Evolutionary conservation across 1,140 invertebrate species (phyloP).

Genomic region (Tetramorium alpestre): DNA sequence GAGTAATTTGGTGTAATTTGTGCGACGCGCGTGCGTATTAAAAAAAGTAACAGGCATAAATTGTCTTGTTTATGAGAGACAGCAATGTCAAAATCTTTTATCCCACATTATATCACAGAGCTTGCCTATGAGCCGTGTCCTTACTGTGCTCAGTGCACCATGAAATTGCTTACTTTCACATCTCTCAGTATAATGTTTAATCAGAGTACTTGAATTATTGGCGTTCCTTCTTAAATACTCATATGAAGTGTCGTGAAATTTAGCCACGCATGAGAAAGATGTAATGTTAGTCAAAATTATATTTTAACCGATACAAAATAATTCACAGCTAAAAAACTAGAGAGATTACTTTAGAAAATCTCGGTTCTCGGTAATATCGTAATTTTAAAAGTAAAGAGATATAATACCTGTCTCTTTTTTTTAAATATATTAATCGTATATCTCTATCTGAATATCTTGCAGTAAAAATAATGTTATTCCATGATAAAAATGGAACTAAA

Average conservation of each 20-base stretch:
- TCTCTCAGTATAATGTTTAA: conserved; percentile 66
- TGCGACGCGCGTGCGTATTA: neutral
- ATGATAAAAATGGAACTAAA: conserved; percentile 6
- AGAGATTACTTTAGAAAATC: neutral
- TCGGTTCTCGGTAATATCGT: neutral
- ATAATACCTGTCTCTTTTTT: neutral
- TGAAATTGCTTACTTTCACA: conserved; percentile 74
- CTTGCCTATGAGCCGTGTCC: conserved; percentile 51
- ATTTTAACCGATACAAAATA: neutral
- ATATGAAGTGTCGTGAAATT: conserved; percentile 38
- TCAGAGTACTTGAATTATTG: conserved; percentile 69
- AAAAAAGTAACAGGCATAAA: neutral
- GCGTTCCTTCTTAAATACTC: conserved; percentile 37
- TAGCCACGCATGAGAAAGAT: conserved; percentile 25
- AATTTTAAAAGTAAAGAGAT: neutral
- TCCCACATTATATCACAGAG: conserved; percentile 11
- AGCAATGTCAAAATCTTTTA: conserved; percentile 27
- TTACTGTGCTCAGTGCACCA: conserved; percentile 71
- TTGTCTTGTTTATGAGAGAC: neutral
- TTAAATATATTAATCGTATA: neutral
- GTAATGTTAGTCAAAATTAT: conserved; percentile 25
- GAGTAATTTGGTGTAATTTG: neutral
- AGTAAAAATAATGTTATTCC: conserved; percentile 2
- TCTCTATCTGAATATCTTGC: neutral
- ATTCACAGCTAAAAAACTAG: neutral